A percentile compares a stretch with the other conserved stretches of the same genome.
Conservation (phyloP, 2,797 vertebrate genomes). For the Poliocrania exsul region DNA sequence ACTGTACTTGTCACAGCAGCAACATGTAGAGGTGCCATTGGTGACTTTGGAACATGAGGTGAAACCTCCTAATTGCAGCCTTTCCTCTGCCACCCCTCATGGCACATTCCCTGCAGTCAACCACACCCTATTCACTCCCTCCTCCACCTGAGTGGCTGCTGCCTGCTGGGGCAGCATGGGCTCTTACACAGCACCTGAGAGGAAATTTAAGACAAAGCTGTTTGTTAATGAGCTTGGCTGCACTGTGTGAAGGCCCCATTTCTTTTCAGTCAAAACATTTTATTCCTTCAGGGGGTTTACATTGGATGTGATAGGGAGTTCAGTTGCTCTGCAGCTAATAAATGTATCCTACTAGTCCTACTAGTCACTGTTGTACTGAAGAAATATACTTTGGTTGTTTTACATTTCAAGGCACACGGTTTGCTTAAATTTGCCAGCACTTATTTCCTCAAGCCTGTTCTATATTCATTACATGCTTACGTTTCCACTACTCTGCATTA, state of each 20-base stretch:
- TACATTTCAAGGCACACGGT: neutral
- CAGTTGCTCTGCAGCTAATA: neutral
- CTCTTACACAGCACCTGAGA: neutral
- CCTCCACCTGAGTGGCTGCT: no score
- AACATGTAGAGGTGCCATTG: accelerated
- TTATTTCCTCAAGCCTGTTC: constrained; percentile 18
- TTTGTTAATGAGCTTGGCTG: neutral
- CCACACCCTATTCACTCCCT: neutral
- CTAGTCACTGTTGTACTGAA: neutral
- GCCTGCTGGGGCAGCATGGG: neutral
- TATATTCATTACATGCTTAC: constrained; percentile 24
- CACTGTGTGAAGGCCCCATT: neutral
- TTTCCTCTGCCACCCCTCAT: neutral
- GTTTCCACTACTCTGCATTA: neutral
- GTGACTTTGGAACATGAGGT: neutral
- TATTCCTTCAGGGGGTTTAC: neutral
- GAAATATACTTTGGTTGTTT: constrained; percentile 12
- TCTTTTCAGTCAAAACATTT: constrained; percentile 3
- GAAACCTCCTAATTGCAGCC: neutral
- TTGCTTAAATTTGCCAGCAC: constrained; percentile 6
- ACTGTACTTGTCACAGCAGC: neutral
- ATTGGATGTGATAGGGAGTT: neutral
- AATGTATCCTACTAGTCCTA: neutral
- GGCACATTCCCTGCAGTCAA: neutral
- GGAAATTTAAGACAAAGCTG: neutral